A percentile compares a stretch with the other conserved stretches of the same genome.
These are phyloP conservation scores for Brachyhypopomus gauderio DNA, from an alignment of 2,113 vertebrate species.

Conservation along the genomic window DNA sequence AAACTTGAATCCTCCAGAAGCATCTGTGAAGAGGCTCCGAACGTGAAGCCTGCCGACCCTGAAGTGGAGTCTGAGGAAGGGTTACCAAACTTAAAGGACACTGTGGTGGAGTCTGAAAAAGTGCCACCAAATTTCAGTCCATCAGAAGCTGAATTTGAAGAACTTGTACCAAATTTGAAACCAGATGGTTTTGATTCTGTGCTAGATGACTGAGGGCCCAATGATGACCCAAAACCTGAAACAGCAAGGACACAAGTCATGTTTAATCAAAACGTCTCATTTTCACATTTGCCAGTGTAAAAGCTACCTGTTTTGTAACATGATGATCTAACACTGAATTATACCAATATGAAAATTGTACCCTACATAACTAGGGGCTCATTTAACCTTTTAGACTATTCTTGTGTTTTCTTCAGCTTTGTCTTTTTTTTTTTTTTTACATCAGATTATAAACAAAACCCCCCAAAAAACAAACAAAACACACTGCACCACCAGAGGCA, in stretches of 20 bases:
- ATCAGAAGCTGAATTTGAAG: constrained; percentile 57
- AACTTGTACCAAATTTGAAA: constrained; percentile 82
- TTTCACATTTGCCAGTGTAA: no score
- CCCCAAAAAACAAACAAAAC: no score
- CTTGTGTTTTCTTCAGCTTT: no score
- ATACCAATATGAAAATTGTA: no score
- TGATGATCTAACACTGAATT: no score
- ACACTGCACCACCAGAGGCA: no score
- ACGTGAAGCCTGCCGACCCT: constrained; percentile 67
- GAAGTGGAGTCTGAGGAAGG: constrained; percentile 40
- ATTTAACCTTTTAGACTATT: no score
- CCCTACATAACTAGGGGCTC: no score
- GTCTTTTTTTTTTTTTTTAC: no score
- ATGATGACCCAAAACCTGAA: constrained; percentile 74
- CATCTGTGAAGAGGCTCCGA: constrained; percentile 63
- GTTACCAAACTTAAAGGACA: constrained; percentile 71
- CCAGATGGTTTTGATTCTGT: constrained; percentile 71
- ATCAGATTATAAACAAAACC: no score
- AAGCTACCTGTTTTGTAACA: no score
- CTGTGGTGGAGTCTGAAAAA: constrained; percentile 56
- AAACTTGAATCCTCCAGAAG: constrained; percentile 66
- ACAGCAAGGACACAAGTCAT: constrained; percentile 16
- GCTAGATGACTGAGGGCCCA: constrained; percentile 70
- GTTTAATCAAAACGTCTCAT: no score
- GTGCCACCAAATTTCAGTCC: constrained; percentile 82